These are phyloP conservation scores for Agapornis canus DNA, from an alignment of 2,797 vertebrate genomes.

Conservation along the genomic window DNA sequence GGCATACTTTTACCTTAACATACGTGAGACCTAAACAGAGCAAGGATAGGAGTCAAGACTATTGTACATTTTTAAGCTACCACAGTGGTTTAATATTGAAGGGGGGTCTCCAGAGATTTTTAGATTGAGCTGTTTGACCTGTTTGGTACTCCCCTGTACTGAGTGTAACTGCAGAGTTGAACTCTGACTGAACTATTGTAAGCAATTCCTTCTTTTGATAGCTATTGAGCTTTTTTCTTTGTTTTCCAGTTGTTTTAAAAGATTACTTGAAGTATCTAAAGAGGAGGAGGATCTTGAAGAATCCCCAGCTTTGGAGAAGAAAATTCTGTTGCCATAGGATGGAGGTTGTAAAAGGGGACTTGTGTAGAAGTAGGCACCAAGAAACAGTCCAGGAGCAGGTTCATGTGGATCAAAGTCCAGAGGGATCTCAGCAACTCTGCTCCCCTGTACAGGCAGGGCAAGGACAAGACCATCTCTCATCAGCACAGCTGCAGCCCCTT, in stretches of 20 bases:
- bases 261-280: neutral
- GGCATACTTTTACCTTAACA: neutral
- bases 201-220: neutral
- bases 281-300: neutral
- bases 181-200: neutral
- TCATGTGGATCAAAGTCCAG: neutral
- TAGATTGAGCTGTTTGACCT: neutral
- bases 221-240: neutral
- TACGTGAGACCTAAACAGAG: neutral
- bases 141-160: neutral
- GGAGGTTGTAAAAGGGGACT: neutral
- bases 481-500: neutral
- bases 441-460: neutral
- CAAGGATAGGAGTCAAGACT: neutral
- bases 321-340: neutral
- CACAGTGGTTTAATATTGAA: neutral
- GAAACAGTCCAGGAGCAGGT: neutral
- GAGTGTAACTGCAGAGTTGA: neutral
- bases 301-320: neutral
- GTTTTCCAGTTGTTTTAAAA: neutral
- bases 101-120: neutral
- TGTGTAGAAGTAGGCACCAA: neutral
- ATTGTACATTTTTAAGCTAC: neutral
- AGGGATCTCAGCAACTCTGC: neutral
- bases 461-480: neutral